phyloP scores from a whole-genome alignment of 2,888 invertebrate genomes.

The Crocallis elinguaria region DNA sequence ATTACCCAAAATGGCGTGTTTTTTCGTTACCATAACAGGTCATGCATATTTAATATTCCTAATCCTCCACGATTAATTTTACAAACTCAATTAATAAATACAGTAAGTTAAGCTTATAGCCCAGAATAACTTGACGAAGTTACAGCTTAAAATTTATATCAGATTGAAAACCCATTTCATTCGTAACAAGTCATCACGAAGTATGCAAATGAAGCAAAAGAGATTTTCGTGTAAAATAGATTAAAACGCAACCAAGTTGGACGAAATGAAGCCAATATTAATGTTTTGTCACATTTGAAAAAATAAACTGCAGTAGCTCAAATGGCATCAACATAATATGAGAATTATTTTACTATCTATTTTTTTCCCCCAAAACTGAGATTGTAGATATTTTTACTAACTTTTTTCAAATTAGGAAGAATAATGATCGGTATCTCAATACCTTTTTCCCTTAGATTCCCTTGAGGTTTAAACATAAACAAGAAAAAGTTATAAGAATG shows the following conservation, averaged over 20 bases:
- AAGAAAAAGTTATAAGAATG: no score
- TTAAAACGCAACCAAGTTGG: slow-evolving; percentile 43
- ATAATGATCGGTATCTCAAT: no score
- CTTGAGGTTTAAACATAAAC: no score
- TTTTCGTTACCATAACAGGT: background rate
- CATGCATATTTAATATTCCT: background rate
- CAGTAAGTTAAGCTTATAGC: slow-evolving; percentile 15
- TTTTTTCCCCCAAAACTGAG: no score
- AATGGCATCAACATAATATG: background rate
- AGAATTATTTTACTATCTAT: no score
- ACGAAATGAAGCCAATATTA: slow-evolving; percentile 51
- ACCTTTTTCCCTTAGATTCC: no score
- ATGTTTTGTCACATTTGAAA: slow-evolving; percentile 28
- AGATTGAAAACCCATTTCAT: slow-evolving; percentile 42
- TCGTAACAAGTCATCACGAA: slow-evolving; percentile 42
- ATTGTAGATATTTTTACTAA: no score
- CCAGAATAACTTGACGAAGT: slow-evolving; percentile 30
- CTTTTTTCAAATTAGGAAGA: no score
- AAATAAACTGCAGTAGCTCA: background rate
- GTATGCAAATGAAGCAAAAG: slow-evolving; percentile 50
- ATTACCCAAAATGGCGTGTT: no score
- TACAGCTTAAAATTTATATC: slow-evolving; percentile 33
- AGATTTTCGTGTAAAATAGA: slow-evolving; percentile 48
- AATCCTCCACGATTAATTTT: background rate
- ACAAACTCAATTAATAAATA: slow-evolving; percentile 8